phyloP scores from a whole-genome alignment of 2,888 invertebrate species.

The Pantelozetes paolii region DNA sequence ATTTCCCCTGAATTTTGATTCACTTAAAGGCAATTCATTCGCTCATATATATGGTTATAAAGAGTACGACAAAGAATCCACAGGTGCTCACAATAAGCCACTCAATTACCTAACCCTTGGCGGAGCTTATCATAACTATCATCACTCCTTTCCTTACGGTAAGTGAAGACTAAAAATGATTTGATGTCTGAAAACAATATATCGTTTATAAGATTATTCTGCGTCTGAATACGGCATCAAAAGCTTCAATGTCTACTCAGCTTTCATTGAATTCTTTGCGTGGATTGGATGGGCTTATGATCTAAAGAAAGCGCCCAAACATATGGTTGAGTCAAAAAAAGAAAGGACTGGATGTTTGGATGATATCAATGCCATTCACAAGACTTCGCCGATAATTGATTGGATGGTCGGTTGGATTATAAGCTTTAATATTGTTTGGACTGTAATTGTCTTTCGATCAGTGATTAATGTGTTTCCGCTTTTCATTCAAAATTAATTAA shows the following conservation, averaged over 20 bases:
- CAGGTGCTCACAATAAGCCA: conserved; percentile 12
- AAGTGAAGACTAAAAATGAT: background rate
- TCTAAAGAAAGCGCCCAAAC: conserved; percentile 5
- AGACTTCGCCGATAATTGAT: background rate
- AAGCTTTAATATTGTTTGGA: conserved; percentile 5
- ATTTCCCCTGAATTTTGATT: background rate
- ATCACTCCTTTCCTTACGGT: conserved; percentile 29
- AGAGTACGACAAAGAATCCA: conserved; percentile 11
- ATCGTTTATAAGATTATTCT: conserved; percentile 14
- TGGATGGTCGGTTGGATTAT: conserved; percentile 10
- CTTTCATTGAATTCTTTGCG: conserved; percentile 24
- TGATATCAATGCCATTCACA: background rate
- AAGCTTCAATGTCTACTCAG: conserved; percentile 22
- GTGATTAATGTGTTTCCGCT: background rate
- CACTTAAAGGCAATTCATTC: conserved; percentile 16
- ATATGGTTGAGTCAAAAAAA: background rate
- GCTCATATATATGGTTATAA: conserved; percentile 16
- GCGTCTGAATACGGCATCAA: conserved; percentile 18
- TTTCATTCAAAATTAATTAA: background rate
- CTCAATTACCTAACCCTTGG: conserved; percentile 21
- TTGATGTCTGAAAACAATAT: background rate
- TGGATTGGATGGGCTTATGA: conserved; percentile 26
- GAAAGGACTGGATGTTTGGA: background rate
- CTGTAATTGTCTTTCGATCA: background rate
- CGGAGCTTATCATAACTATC: conserved; percentile 26